These are phyloP conservation scores for Pammene fasciana DNA, from an alignment of 2,888 invertebrate species.

Conservation along the genomic window DNA sequence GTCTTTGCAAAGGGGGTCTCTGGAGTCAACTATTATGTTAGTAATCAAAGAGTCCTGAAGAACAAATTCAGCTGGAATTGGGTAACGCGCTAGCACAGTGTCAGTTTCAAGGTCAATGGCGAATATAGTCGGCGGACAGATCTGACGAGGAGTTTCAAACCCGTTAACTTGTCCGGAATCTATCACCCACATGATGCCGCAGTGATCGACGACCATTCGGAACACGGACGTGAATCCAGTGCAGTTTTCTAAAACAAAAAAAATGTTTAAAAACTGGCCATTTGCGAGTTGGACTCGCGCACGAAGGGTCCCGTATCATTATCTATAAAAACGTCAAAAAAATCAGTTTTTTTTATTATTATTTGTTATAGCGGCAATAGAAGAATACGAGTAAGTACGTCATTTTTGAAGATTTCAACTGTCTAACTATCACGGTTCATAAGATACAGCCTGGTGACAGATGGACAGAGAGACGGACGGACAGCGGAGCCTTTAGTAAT, in stretches of 20 bases:
- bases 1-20: constrained; percentile 84
- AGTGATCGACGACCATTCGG: constrained; percentile 89
- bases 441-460: too few species aligned
- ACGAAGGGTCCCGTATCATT: too few species aligned
- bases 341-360: too few species aligned
- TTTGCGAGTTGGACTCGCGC: too few species aligned
- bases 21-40: constrained; percentile 86
- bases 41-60: constrained; percentile 87
- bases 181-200: constrained; percentile 90
- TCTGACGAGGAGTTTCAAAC: constrained; percentile 84
- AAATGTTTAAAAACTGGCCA: too few species aligned
- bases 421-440: too few species aligned
- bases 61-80: constrained; percentile 86
- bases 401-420: too few species aligned
- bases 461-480: too few species aligned
- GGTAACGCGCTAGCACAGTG: constrained; percentile 84
- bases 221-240: constrained; percentile 89
- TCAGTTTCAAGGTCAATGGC: constrained; percentile 89
- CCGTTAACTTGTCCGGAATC: constrained; percentile 91
- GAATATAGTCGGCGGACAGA: constrained; percentile 89
- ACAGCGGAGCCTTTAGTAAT: too few species aligned
- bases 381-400: too few species aligned
- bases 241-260: constrained; percentile 67
- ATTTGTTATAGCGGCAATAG: too few species aligned
- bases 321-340: too few species aligned